phyloP scores from a whole-genome alignment of 2,113 vertebrate genomes.

The Pontoporia blainvillei region DNA sequence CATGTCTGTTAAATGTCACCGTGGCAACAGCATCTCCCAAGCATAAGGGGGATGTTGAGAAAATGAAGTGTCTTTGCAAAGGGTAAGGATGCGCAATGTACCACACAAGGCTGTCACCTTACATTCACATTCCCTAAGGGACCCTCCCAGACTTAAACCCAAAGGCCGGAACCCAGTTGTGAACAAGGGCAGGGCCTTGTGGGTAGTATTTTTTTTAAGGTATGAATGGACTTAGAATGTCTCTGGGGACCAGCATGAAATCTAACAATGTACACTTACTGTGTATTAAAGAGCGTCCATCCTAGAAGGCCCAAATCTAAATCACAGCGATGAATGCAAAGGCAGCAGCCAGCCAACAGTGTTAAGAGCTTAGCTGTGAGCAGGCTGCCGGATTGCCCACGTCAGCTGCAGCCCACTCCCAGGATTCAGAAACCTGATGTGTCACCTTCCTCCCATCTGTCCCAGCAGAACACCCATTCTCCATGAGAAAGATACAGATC shows the following conservation, averaged over 20 bases:
- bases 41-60: conserved; percentile 24
- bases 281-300: neutral
- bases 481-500: neutral
- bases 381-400: neutral
- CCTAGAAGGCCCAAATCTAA: neutral
- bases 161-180: neutral
- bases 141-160: neutral
- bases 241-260: neutral
- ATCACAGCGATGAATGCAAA: neutral
- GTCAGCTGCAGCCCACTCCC: neutral
- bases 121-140: neutral
- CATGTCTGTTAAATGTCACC: neutral
- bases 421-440: neutral
- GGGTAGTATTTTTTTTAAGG: neutral
- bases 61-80: conserved; percentile 38
- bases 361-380: neutral
- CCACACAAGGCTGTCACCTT: neutral
- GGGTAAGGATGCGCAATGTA: neutral
- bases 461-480: neutral
- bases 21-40: neutral
- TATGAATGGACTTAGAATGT: neutral
- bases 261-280: neutral
- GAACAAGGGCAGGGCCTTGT: neutral
- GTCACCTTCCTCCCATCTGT: conserved; percentile 43
- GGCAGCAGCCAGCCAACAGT: neutral